These are phyloP conservation scores for Arenaria interpres DNA, from an alignment of 2,113 vertebrate species.

Conservation along the genomic window DNA sequence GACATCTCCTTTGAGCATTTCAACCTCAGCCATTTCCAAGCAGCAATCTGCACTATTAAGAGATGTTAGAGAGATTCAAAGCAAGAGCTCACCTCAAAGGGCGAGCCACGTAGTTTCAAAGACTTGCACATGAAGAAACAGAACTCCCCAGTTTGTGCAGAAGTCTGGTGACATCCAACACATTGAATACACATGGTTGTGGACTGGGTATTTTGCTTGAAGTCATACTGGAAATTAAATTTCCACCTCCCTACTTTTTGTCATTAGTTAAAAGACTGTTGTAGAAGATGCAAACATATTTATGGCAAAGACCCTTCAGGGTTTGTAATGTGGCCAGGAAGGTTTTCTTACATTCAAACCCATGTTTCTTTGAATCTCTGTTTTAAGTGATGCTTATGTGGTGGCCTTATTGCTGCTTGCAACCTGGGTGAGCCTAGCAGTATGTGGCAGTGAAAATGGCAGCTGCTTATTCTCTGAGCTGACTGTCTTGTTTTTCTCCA, in stretches of 20 bases:
- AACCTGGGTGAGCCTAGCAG: not conserved
- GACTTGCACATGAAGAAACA: not conserved
- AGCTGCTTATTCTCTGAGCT: not conserved
- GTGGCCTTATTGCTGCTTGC: not conserved
- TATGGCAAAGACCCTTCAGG: not conserved
- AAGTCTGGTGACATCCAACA: fast-evolving
- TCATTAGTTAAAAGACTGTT: not conserved
- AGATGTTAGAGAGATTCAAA: not conserved
- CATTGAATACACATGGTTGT: fast-evolving
- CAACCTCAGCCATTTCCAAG: not conserved
- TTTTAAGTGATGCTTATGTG: not conserved
- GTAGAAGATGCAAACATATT: not conserved
- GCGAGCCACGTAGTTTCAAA: not conserved
- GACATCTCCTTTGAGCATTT: fast-evolving
- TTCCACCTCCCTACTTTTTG: not conserved
- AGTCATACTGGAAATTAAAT: not conserved
- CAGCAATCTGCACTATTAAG: not conserved
- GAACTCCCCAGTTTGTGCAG: not conserved
- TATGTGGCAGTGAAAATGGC: not conserved
- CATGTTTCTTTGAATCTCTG: not conserved
- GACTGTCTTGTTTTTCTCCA: not conserved
- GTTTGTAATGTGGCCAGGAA: not conserved
- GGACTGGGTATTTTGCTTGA: not conserved
- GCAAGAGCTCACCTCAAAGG: not conserved
- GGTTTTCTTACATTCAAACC: not conserved